Conservation (phyloP, 2,797 vertebrate species). For the Halcyon leucocephala region DNA sequence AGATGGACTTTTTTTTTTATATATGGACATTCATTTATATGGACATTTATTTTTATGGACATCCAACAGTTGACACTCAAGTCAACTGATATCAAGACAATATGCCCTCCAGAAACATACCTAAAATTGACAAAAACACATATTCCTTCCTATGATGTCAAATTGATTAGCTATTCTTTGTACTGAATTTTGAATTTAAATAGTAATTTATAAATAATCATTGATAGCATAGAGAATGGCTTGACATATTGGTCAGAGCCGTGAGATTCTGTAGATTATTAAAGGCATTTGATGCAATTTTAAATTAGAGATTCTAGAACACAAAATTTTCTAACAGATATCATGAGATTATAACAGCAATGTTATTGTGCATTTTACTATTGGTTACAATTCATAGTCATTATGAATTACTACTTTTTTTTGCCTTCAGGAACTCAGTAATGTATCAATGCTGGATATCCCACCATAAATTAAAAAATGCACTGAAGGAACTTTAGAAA, state of each 20-base stretch:
- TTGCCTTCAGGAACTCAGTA: not conserved
- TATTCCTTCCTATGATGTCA: not conserved
- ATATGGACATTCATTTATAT: not conserved
- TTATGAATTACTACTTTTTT: conserved; percentile 11
- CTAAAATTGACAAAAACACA: not conserved
- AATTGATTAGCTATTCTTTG: not conserved
- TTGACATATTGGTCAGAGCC: not conserved
- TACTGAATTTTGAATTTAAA: not conserved
- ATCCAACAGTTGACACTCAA: not conserved
- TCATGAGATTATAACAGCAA: not conserved
- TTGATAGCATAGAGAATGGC: not conserved
- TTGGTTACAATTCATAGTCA: conserved; percentile 37
- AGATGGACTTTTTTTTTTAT: not conserved
- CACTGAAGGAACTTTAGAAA: not conserved
- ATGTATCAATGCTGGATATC: not conserved
- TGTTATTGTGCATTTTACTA: not conserved
- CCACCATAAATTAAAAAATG: not conserved
- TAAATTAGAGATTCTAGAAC: not conserved
- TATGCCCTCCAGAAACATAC: not conserved
- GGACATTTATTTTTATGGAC: not conserved
- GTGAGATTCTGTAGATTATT: not conserved
- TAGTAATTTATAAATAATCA: not conserved
- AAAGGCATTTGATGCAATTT: not conserved
- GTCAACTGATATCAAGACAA: not conserved
- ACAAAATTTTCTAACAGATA: not conserved